Evolutionary conservation across 2,113 vertebrate species (phyloP).

Genomic region (Trichechus manatus): DNA sequence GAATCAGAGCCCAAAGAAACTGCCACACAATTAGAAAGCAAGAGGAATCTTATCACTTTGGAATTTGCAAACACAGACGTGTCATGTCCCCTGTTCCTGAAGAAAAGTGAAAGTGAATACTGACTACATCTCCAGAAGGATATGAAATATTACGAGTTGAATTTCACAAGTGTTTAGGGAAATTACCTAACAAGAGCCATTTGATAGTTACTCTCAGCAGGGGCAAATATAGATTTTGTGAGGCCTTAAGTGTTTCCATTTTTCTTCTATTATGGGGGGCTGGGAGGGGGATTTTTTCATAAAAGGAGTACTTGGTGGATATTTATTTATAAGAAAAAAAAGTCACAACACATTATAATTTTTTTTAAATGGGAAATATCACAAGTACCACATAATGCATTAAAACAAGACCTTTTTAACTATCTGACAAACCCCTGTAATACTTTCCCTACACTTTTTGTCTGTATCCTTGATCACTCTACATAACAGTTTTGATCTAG

Average conservation of each 20-base stretch:
- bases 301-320: slow-evolving; percentile 5
- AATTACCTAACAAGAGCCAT: not conserved
- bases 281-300: not conserved
- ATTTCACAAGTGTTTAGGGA: not conserved
- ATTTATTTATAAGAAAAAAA: slow-evolving; percentile 4
- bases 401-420: not conserved
- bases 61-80: slow-evolving; percentile 36
- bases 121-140: not conserved
- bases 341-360: not conserved
- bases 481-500: not conserved
- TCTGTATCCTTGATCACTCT: not conserved
- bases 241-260: not conserved
- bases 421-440: not conserved
- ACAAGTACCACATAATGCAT: not conserved
- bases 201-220: not conserved
- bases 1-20: not conserved
- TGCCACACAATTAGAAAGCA: not conserved
- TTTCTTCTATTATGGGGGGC: not conserved
- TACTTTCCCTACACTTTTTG: not conserved
- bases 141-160: not conserved
- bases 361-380: slow-evolving; percentile 25
- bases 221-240: not conserved
- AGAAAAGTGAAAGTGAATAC: not conserved
- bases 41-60: not conserved
- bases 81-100: not conserved